Conservation (phyloP, 2,797 vertebrate genomes). For the Lepilemur septentrionalis region DNA sequence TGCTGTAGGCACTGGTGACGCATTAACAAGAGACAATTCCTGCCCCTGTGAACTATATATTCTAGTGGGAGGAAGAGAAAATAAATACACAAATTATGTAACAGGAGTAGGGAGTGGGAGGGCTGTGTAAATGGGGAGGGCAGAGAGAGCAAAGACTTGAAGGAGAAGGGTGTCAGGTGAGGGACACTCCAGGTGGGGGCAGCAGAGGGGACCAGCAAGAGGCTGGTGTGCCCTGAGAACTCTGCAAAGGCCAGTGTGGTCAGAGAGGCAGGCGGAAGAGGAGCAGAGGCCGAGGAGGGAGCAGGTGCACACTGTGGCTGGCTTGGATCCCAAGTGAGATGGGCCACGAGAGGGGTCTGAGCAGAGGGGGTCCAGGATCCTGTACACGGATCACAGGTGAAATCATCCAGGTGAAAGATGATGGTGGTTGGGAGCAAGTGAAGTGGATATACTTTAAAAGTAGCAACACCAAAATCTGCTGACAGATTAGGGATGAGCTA, state of each 20-base stretch:
- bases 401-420: not conserved
- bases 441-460: not conserved
- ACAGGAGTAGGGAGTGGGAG: no score
- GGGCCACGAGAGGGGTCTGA: not conserved
- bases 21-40: no score
- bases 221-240: not conserved
- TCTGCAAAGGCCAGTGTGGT: not conserved
- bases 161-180: not conserved
- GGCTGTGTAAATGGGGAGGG: not conserved
- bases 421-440: not conserved
- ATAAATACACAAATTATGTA: not conserved
- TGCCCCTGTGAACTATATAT: not conserved
- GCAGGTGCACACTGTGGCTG: rapidly evolving
- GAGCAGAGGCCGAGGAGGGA: not conserved
- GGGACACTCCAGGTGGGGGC: not conserved
- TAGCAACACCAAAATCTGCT: not conserved
- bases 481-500: rapidly evolving
- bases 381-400: not conserved
- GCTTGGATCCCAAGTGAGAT: not conserved
- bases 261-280: not conserved
- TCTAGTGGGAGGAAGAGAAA: not conserved
- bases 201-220: not conserved
- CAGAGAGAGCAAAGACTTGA: not conserved
- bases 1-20: not conserved
- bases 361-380: not conserved